phyloP scores from a whole-genome alignment of 2,888 invertebrate species.

The Gymnocheta viridis region DNA sequence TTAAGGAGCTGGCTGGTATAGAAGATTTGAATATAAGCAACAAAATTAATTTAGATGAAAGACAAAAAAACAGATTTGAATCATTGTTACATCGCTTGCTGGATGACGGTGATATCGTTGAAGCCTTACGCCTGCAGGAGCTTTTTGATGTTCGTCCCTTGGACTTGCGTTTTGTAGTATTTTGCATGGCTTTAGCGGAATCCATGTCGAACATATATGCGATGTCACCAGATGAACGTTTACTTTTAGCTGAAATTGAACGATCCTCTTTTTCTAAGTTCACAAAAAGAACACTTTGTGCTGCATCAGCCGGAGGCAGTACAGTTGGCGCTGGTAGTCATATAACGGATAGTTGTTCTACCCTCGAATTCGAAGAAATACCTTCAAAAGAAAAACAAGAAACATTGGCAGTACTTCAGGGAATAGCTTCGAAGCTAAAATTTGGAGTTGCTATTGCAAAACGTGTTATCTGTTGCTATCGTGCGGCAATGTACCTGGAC shows the following conservation, averaged over 20 bases:
- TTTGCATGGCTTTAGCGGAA: constrained; percentile 85
- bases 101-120: constrained; percentile 84
- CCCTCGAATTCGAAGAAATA: constrained; percentile 80
- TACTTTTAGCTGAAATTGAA: constrained; percentile 82
- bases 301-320: constrained; percentile 10
- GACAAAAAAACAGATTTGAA: constrained; percentile 79
- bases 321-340: constrained; percentile 55
- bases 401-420: constrained; percentile 82
- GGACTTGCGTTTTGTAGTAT: constrained; percentile 84
- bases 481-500: constrained; percentile 84
- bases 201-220: constrained; percentile 84
- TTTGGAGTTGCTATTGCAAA: constrained; percentile 83
- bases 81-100: constrained; percentile 83
- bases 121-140: constrained; percentile 84
- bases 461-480: constrained; percentile 84
- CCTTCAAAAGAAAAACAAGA: constrained; percentile 80
- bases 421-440: constrained; percentile 83
- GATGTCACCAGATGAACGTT: constrained; percentile 85
- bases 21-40: constrained; percentile 78
- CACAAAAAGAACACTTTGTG: constrained; percentile 78
- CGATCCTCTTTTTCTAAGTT: constrained; percentile 81
- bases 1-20: constrained; percentile 81
- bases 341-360: constrained; percentile 77
- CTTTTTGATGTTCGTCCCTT: constrained; percentile 81
- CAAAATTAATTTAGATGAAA: constrained; percentile 75